Conservation (phyloP, 1,140 invertebrate species). For the Brachionus angularis region DNA sequence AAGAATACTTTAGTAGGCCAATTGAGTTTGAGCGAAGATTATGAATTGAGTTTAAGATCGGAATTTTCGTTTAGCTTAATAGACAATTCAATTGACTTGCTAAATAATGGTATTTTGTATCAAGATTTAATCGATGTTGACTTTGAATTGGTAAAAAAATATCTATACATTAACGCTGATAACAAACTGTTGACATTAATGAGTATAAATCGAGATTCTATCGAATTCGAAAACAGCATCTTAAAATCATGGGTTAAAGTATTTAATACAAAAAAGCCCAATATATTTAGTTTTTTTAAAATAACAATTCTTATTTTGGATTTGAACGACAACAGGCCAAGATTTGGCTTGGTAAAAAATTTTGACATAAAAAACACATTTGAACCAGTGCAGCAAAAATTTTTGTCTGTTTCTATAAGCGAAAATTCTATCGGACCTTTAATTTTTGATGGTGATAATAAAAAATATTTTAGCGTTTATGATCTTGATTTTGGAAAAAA, state of each 20-base stretch:
- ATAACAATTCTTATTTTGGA: background rate
- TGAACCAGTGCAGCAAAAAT: too few species aligned
- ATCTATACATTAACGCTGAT: slow-evolving; percentile 1
- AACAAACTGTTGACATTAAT: background rate
- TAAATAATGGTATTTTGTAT: background rate
- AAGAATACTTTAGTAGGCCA: slow-evolving; percentile 24
- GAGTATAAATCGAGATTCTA: slow-evolving; percentile 12
- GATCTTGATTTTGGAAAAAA: too few species aligned
- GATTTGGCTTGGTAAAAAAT: background rate
- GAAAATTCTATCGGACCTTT: too few species aligned
- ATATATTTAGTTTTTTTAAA: slow-evolving; percentile 14
- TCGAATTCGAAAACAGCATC: background rate
- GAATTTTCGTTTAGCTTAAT: background rate
- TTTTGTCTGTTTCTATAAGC: too few species aligned
- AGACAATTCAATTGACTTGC: background rate
- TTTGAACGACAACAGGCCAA: slow-evolving; percentile 21
- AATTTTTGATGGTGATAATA: too few species aligned
- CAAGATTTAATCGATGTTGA: slow-evolving; percentile 15
- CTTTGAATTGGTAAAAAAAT: background rate
- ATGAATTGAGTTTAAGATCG: background rate
- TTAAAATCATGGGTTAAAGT: slow-evolving; percentile 13
- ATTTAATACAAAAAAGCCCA: background rate
- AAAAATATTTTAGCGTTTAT: too few species aligned
- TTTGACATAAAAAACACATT: too few species aligned
- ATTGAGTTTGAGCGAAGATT: background rate